Percentiles rank a stretch among this genome's conserved stretches.
Evolutionary conservation across 2,888 invertebrate species (phyloP).

Genomic region (Diabrotica balteata): DNA sequence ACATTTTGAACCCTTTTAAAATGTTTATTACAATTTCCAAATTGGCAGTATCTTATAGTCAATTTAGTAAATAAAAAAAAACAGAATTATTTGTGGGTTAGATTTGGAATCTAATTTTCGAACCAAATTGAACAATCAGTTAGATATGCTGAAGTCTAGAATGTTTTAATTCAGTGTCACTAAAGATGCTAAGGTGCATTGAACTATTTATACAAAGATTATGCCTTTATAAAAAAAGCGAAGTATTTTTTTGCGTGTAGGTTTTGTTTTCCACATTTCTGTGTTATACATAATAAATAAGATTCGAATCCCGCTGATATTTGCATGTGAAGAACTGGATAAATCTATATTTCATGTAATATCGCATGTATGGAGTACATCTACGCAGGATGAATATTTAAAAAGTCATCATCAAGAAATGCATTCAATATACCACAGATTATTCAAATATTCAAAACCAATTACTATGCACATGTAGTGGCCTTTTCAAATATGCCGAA

Average conservation of each 20-base stretch:
- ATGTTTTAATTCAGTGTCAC: too few species aligned
- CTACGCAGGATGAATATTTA: conserved; percentile 53
- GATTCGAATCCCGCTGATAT: conserved; percentile 44
- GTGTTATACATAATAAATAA: conserved; percentile 30
- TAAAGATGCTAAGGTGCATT: too few species aligned
- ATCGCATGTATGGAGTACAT: conserved; percentile 52
- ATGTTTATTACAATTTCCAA: too few species aligned
- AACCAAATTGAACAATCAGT: too few species aligned
- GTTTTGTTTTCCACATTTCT: conserved; percentile 7
- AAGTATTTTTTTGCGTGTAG: background rate
- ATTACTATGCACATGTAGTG: conserved; percentile 46
- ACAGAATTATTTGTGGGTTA: too few species aligned
- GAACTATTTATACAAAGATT: too few species aligned
- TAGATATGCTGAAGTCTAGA: too few species aligned
- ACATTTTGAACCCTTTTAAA: too few species aligned
- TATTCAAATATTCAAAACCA: conserved; percentile 54
- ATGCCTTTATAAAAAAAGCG: too few species aligned
- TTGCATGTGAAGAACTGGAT: conserved; percentile 50
- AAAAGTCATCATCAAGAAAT: conserved; percentile 48
- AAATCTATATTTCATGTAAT: conserved; percentile 52
- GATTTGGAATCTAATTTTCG: too few species aligned
- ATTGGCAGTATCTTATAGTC: too few species aligned
- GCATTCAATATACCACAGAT: conserved; percentile 45
- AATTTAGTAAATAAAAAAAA: too few species aligned
- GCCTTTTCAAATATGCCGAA: conserved; percentile 30